Conservation (phyloP, 2,797 vertebrate species). For the Phoebastria nigripes region DNA sequence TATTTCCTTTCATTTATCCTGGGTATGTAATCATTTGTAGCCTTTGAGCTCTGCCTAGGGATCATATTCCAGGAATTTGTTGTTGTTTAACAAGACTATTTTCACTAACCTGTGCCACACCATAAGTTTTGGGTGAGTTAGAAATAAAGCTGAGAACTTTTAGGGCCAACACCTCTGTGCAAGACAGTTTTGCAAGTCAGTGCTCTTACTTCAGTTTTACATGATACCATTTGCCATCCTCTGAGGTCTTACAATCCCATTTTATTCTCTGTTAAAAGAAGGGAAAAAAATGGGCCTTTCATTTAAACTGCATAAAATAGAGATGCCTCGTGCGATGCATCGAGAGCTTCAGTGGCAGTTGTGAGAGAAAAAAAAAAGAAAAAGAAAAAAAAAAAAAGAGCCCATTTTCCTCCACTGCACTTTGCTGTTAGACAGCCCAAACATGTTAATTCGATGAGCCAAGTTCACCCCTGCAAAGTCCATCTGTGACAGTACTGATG, state of each 20-base stretch:
- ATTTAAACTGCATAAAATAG: neutral
- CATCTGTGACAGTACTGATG: neutral
- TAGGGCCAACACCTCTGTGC: neutral
- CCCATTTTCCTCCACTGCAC: neutral
- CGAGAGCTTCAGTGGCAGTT: neutral
- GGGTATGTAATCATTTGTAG: neutral
- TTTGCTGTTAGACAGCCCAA: neutral
- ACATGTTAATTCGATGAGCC: neutral
- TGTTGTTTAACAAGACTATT: neutral
- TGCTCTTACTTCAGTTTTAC: neutral
- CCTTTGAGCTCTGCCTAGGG: neutral
- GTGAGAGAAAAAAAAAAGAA: rapidly evolving
- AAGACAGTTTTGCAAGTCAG: neutral
- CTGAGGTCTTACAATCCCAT: neutral
- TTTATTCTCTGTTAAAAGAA: neutral
- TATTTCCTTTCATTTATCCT: neutral
- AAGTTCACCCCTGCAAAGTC: neutral
- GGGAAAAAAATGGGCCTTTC: rapidly evolving
- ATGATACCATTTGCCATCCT: neutral
- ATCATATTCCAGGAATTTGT: neutral
- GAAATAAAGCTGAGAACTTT: neutral
- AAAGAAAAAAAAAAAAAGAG: too few relatives aligned
- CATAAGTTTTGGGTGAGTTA: neutral
- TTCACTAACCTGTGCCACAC: neutral
- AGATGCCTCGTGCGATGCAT: neutral